A percentile compares a stretch with the other conserved stretches of the same genome.
phyloP scores from a whole-genome alignment of 2,797 vertebrate genomes.

The Dicrostonyx torquatus region DNA sequence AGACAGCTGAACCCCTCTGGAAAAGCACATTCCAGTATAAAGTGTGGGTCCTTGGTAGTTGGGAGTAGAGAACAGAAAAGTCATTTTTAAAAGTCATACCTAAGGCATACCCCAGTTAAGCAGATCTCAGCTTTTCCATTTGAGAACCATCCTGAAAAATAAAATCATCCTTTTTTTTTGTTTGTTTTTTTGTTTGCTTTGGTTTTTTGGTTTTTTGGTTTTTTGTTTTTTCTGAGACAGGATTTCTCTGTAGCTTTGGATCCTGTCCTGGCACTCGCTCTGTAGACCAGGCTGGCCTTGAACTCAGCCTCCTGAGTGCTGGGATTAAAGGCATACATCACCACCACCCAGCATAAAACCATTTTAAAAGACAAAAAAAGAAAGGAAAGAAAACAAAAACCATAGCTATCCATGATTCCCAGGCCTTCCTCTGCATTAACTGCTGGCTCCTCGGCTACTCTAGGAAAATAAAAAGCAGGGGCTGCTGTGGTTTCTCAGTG shows the following conservation, averaged over 20 bases:
- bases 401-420: neutral
- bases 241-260: no score
- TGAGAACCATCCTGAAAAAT: slow-evolving; percentile 9
- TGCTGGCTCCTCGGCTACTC: neutral
- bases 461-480: neutral
- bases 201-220: no score
- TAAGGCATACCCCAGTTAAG: neutral
- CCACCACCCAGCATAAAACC: no score
- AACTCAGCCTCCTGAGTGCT: no score
- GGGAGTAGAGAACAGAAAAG: slow-evolving; percentile 35
- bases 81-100: neutral
- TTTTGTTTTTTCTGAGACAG: no score
- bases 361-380: neutral
- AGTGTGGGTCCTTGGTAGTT: slow-evolving; percentile 30
- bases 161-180: neutral
- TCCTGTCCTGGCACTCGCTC: no score
- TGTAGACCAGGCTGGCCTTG: no score
- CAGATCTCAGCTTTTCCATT: neutral
- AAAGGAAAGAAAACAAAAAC: neutral
- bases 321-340: no score
- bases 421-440: neutral
- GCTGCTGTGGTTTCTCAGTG: neutral
- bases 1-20: slow-evolving; percentile 40
- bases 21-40: slow-evolving; percentile 53
- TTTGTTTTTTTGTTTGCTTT: no score